Evolutionary conservation across 2,113 vertebrate species (phyloP), one percentile per base, ranked within the genome.

Genomic region (Actinemys pallida): DNA sequence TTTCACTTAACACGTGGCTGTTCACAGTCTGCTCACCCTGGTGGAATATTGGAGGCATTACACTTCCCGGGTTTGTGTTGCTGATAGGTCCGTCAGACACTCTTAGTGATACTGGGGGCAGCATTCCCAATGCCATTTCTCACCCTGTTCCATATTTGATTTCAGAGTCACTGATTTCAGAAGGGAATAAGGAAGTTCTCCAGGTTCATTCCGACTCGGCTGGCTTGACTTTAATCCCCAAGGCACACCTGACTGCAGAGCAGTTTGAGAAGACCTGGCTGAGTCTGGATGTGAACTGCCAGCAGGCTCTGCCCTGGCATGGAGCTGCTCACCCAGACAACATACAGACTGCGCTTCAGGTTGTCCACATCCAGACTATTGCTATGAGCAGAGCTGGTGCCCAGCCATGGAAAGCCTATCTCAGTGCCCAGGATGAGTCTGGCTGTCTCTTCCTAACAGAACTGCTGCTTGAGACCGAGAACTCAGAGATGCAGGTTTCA

Each of bases 361-460:
- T 99, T 6, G 98, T 99, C 94, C 99, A 99, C 94, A 99, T 99
- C 97, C 99, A 99, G 95, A 98, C 99, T 5, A 98, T 99, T 53
- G 99, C 99, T 8, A 98, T 99, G 98, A 99, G 99, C 35, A 98
- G 97, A 22, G 94, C 98, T 3, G 98, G 98, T 10, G 88, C 97
- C 2, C 97, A 97, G 81, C 99, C 99, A 0, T 99, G 99, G 99
- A 99, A 99, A 92, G 99, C 99, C 76, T 99, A 99, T 95, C 97
- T 99, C 88, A 99, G 98, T 90, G 99, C 99, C 31, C 99, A 97
- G 96, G 98, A 99, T 82, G 96, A 98, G 2, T 49, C 97, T 1
- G 98, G 98, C 13, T 98, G 98, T 69, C 97, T 99, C 35, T 98
- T 99, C 88, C 96, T 99, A 25, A 98, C 98, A 0, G 99, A 99